A percentile compares a stretch with the other conserved stretches of the same genome.
These are phyloP conservation scores for Plagiodera versicolora DNA, from an alignment of 2,888 invertebrate genomes.

Conservation along the genomic window DNA sequence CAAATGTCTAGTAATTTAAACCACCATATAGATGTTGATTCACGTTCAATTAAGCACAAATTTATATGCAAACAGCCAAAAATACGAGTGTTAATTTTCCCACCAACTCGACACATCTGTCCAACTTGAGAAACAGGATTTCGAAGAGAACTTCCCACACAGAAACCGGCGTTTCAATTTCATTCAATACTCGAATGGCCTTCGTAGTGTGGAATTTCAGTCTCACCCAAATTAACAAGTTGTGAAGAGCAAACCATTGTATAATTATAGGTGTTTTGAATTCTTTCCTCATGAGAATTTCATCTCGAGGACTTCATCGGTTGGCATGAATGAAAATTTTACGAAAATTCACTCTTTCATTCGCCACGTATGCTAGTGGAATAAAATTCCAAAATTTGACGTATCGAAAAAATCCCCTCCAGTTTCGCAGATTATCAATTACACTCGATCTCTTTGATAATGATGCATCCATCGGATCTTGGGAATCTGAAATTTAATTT, in stretches of 20 bases:
- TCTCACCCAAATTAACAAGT: neutral
- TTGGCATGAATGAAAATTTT: no score
- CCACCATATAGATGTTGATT: neutral
- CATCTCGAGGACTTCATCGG: no score
- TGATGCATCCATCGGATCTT: no score
- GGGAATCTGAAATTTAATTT: no score
- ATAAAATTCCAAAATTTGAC: no score
- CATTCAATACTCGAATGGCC: neutral
- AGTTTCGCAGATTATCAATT: no score
- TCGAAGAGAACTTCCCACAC: constrained; percentile 7
- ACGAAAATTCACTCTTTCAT: no score
- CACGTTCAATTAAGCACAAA: neutral
- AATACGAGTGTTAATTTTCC: constrained; percentile 4
- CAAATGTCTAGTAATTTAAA: neutral
- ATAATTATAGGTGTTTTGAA: neutral
- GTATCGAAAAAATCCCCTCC: no score
- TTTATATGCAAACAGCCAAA: neutral
- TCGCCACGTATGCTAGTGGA: no score
- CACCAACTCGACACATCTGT: constrained; percentile 6
- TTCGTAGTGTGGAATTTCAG: neutral
- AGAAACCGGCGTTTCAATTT: neutral
- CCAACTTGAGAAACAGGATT: neutral
- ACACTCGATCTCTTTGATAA: no score
- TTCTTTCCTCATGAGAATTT: neutral
- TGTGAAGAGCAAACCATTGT: neutral